phyloP scores from a whole-genome alignment of 92 coral and sea anemone species.

The Zoanthus solanderi region DNA sequence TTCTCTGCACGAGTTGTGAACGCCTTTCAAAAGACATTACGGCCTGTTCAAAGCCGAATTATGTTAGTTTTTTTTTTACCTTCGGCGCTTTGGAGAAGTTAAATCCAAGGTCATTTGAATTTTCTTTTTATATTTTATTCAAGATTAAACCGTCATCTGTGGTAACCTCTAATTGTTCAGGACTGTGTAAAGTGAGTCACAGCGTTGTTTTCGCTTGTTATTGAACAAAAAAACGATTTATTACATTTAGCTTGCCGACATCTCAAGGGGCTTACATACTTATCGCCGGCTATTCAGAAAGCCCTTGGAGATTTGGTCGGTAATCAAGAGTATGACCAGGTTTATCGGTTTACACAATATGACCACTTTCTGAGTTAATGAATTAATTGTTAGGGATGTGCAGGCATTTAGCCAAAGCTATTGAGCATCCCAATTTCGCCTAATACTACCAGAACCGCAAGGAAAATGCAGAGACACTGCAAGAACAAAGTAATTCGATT shows the following conservation, averaged over 20 bases:
- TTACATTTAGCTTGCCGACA: conserved; percentile 52
- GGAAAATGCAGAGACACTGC: conserved; percentile 44
- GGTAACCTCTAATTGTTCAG: conserved; percentile 35
- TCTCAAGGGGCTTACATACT: conserved; percentile 46
- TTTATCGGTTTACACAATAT: conserved; percentile 62
- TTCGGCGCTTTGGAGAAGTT: conserved; percentile 28
- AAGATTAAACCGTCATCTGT: conserved; percentile 58
- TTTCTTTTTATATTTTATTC: conserved; percentile 14
- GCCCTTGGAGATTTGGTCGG: conserved; percentile 51
- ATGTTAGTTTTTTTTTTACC: neutral
- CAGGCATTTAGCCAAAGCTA: conserved; percentile 60
- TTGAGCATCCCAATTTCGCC: conserved; percentile 48
- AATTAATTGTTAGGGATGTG: conserved; percentile 66
- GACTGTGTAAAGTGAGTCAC: conserved; percentile 38
- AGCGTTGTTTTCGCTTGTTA: conserved; percentile 53
- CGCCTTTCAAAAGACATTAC: conserved; percentile 47
- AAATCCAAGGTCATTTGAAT: conserved; percentile 40
- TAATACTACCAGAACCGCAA: conserved; percentile 49
- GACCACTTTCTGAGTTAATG: conserved; percentile 65
- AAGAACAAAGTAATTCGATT: conserved; percentile 34
- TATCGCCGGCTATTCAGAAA: conserved; percentile 42
- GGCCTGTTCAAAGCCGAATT: conserved; percentile 43
- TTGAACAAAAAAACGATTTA: conserved; percentile 44
- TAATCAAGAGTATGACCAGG: conserved; percentile 25
- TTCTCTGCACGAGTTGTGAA: conserved; percentile 45